A percentile compares a stretch with the other conserved stretches of the same genome.
Evolutionary conservation across 2,797 vertebrate species (phyloP).

Genomic region (Thunnus albacares): DNA sequence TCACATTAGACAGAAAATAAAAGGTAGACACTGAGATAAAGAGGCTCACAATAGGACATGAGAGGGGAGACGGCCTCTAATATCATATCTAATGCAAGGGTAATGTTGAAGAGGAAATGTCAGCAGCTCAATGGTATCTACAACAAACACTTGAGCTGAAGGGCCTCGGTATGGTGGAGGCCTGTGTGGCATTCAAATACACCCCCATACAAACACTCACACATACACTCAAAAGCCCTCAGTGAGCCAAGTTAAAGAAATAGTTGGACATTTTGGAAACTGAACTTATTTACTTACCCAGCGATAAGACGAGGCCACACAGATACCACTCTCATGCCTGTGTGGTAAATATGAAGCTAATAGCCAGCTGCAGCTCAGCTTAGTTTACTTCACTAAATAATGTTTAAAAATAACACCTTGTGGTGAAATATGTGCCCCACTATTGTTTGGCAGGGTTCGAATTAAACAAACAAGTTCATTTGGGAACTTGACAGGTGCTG

Average conservation of each 20-base stretch:
- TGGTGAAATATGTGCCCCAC: no score
- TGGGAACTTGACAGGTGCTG: no score
- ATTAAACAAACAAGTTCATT: no score
- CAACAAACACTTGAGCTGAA: conserved; percentile 37
- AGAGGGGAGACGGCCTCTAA: neutral
- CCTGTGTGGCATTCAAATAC: conserved; percentile 28
- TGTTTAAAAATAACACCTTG: no score
- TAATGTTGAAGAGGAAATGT: conserved; percentile 37
- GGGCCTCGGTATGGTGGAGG: neutral
- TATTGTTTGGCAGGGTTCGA: no score
- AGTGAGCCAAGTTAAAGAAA: neutral
- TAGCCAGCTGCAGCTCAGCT: no score
- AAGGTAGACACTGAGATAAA: neutral
- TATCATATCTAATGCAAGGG: conserved; percentile 7
- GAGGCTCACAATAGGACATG: neutral
- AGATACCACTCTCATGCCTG: no score
- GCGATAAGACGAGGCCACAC: no score
- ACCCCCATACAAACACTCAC: neutral
- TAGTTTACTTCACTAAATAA: no score
- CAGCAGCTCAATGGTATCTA: conserved; percentile 22
- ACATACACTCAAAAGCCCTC: neutral
- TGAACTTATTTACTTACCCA: no score
- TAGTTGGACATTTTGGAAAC: neutral
- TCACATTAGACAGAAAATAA: neutral
- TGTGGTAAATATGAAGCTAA: no score